These are phyloP conservation scores for Nasonia oneida DNA, from an alignment of 2,888 invertebrate genomes.

Conservation along the genomic window DNA sequence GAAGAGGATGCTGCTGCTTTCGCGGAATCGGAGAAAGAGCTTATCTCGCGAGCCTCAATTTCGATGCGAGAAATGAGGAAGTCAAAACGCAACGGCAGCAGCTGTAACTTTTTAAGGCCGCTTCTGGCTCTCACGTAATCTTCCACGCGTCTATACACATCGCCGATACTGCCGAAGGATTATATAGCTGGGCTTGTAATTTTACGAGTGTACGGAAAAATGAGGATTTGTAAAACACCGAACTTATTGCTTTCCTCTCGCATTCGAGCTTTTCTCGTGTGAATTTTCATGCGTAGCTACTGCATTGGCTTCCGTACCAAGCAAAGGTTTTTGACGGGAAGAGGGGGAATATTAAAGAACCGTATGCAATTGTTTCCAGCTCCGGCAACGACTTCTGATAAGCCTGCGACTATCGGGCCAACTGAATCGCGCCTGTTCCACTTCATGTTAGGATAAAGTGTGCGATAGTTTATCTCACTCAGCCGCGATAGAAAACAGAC, in stretches of 20 bases:
- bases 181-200: neutral
- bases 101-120: constrained; percentile 20
- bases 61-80: constrained; percentile 54
- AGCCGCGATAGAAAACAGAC: neutral
- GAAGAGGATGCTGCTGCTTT: constrained; percentile 7
- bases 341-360: neutral
- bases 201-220: constrained; percentile 8
- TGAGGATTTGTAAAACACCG: neutral
- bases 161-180: neutral
- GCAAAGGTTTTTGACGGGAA: neutral
- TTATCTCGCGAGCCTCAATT: constrained; percentile 33
- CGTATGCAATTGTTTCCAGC: neutral
- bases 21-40: constrained; percentile 41
- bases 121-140: constrained; percentile 8
- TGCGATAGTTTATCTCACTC: neutral
- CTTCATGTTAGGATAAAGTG: constrained; percentile 3
- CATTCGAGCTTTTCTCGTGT: neutral
- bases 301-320: neutral
- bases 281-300: neutral
- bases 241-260: neutral
- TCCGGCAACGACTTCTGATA: neutral
- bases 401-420: neutral
- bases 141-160: neutral
- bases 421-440: neutral
- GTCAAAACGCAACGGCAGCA: constrained; percentile 23